Percentiles rank a stretch among this genome's conserved stretches.
These are phyloP conservation scores for Dendrocincla tyrannina DNA, from an alignment of 2,797 vertebrate genomes.

Conservation along the genomic window DNA sequence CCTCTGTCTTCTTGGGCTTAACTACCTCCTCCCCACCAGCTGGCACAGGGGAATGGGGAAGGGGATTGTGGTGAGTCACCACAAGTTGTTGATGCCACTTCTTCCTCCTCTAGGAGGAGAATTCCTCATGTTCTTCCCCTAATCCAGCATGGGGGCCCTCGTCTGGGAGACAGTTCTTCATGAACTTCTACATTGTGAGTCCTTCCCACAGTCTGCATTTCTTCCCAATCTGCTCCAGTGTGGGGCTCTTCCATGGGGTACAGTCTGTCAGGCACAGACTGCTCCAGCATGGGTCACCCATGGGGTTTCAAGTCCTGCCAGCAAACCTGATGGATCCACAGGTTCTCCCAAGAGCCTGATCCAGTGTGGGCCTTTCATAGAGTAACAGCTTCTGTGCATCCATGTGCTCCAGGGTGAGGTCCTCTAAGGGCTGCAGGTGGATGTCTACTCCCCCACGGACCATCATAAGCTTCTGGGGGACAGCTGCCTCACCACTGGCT, in stretches of 20 bases:
- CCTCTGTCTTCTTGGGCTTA: too few species aligned
- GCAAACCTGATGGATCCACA: background rate
- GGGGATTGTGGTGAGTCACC: too few species aligned
- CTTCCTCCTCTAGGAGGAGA: too few species aligned
- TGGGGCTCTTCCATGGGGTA: rapidly evolving
- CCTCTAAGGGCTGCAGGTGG: background rate
- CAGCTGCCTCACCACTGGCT: background rate
- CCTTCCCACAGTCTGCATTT: background rate
- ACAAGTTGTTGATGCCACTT: too few species aligned
- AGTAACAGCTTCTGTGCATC: background rate
- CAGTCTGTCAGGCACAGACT: background rate
- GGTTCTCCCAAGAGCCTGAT: background rate
- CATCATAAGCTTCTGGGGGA: background rate
- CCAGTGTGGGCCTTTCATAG: background rate
- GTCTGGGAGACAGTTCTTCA: background rate
- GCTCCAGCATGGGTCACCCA: rapidly evolving
- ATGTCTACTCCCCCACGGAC: background rate
- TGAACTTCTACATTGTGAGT: too few species aligned
- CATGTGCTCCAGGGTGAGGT: background rate
- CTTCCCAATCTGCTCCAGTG: background rate
- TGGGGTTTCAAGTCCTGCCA: background rate
- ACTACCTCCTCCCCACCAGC: too few species aligned
- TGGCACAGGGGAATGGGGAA: too few species aligned
- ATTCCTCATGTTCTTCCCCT: too few species aligned
- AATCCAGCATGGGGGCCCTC: too few species aligned